Percentiles rank a stretch among this genome's conserved stretches.
These are phyloP conservation scores for Pammene fasciana DNA, from an alignment of 2,888 invertebrate genomes.

Conservation along the genomic window DNA sequence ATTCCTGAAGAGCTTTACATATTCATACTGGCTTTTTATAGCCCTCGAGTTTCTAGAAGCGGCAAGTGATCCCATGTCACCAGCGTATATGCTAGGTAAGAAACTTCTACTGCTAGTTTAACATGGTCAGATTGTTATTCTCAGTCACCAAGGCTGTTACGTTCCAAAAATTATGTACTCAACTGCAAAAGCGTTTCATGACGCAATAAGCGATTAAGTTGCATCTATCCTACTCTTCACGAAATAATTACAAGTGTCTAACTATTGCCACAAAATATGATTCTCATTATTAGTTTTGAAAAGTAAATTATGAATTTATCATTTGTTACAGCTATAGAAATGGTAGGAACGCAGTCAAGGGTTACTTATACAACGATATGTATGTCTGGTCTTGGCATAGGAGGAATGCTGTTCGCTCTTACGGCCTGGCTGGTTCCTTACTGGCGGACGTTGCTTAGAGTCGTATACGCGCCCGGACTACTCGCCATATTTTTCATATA, in stretches of 20 bases:
- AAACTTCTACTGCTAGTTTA: too few relatives aligned
- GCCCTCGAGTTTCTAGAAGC: constrained; percentile 53
- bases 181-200: too few relatives aligned
- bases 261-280: too few relatives aligned
- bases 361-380: constrained; percentile 59
- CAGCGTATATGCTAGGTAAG: constrained; percentile 53
- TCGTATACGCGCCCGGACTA: constrained; percentile 87
- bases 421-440: constrained; percentile 77
- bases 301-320: background rate
- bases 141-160: too few relatives aligned
- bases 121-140: too few relatives aligned
- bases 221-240: too few relatives aligned
- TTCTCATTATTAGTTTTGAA: background rate
- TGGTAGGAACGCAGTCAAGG: constrained; percentile 63
- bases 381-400: constrained; percentile 49
- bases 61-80: constrained; percentile 55
- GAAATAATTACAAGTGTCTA: too few relatives aligned
- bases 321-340: constrained; percentile 67
- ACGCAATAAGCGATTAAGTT: too few relatives aligned
- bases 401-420: constrained; percentile 57
- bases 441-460: constrained; percentile 87
- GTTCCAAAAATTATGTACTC: too few relatives aligned
- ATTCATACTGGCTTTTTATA: constrained; percentile 51
- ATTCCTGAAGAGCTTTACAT: constrained; percentile 48
- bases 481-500: constrained; percentile 86